Conservation (phyloP, 2,888 invertebrate genomes). For the Rhingia rostrata region DNA sequence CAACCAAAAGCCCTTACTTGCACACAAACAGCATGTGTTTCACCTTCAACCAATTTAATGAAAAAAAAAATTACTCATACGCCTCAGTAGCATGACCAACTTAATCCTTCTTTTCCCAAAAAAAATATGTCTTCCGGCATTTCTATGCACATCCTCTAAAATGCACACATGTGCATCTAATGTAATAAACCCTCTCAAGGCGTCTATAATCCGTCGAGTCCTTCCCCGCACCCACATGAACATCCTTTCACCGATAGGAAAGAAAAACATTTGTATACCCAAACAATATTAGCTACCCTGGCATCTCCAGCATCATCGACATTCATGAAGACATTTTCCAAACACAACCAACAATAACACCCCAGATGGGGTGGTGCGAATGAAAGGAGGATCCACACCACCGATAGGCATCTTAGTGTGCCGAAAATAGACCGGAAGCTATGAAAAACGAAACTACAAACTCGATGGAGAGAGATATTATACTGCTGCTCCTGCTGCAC, state of each 20-base stretch:
- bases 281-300: conserved; percentile 56
- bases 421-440: conserved; percentile 34
- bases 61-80: conserved; percentile 36
- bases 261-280: conserved; percentile 60
- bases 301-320: conserved; percentile 17
- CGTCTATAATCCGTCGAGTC: conserved; percentile 4
- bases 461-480: conserved; percentile 30
- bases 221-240: not conserved
- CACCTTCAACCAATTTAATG: not conserved
- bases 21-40: not conserved
- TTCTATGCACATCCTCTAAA: conserved; percentile 33
- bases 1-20: not conserved
- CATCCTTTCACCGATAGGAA: conserved; percentile 21
- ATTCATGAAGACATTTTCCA: conserved; percentile 47
- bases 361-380: conserved; percentile 40
- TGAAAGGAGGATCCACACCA: conserved; percentile 40
- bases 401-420: conserved; percentile 48
- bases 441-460: conserved; percentile 43
- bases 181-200: conserved; percentile 37
- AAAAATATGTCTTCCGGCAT: conserved; percentile 1
- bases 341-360: conserved; percentile 31
- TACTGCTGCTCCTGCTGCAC: conserved; percentile 1
- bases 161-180: conserved; percentile 57
- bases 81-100: conserved; percentile 17
- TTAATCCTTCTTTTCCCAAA: conserved; percentile 18